A percentile compares a stretch with the other conserved stretches of the same genome.
Evolutionary conservation across 1,140 invertebrate genomes (phyloP).

Genomic region (Bombus vancouverensis): DNA sequence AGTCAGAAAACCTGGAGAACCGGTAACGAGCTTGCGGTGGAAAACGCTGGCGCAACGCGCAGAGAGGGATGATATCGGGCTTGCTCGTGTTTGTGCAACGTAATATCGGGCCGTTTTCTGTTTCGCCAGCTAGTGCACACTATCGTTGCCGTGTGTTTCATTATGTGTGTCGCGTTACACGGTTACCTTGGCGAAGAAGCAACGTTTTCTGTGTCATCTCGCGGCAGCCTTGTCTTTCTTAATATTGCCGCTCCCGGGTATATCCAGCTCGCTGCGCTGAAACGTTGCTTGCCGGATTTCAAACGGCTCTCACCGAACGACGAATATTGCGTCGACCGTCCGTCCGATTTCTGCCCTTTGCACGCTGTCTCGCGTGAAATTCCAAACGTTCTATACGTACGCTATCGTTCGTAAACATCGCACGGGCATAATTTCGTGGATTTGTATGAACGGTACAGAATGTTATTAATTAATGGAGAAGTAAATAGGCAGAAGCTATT

Average conservation of each 20-base stretch:
- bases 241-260: neutral
- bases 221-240: slow-evolving; percentile 21
- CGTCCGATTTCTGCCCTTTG: neutral
- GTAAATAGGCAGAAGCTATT: too few species aligned
- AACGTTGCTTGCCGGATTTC: neutral
- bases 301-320: neutral
- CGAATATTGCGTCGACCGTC: neutral
- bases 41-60: slow-evolving; percentile 17
- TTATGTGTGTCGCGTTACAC: slow-evolving; percentile 18
- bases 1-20: slow-evolving; percentile 61
- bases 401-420: too few species aligned
- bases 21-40: slow-evolving; percentile 64
- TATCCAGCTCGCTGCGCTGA: neutral
- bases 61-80: slow-evolving; percentile 11
- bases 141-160: neutral
- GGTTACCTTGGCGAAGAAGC: slow-evolving; percentile 7
- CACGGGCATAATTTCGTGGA: too few species aligned
- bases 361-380: neutral
- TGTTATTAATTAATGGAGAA: too few species aligned
- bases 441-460: too few species aligned
- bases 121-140: neutral
- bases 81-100: slow-evolving; percentile 49
- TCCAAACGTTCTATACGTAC: neutral
- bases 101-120: slow-evolving; percentile 19
- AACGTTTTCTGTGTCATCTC: slow-evolving; percentile 23